Percentiles rank a stretch among this genome's conserved stretches.
Conservation (phyloP, 2,113 vertebrate genomes). For the Penelope pileata region DNA sequence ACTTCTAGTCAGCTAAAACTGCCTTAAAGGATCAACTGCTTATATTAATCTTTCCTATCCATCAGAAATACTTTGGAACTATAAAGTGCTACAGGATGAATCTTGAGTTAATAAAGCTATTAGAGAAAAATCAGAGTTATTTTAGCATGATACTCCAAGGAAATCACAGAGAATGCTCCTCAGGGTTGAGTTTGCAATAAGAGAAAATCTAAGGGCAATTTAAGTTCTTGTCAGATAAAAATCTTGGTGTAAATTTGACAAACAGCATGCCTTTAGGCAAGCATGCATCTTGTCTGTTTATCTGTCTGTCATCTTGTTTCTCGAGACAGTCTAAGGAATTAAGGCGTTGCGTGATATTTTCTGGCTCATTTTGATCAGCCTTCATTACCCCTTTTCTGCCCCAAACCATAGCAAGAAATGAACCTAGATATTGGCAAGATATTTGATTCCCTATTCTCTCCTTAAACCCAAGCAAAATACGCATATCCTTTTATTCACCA, state of each 20-base stretch:
- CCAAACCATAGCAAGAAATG: conserved; percentile 30
- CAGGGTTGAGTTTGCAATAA: neutral
- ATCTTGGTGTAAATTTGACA: conserved; percentile 46
- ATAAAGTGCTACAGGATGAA: neutral
- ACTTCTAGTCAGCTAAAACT: neutral
- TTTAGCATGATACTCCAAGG: neutral
- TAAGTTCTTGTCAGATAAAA: neutral
- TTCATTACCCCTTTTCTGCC: conserved; percentile 26
- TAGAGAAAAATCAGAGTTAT: conserved; percentile 7
- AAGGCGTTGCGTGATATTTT: conserved; percentile 20
- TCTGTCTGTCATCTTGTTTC: conserved; percentile 11
- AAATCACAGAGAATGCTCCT: neutral
- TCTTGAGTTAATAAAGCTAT: neutral
- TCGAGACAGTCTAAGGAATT: conserved; percentile 11
- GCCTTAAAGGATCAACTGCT: neutral
- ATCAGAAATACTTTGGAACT: neutral
- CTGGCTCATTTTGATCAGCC: conserved; percentile 30
- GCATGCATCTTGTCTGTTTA: neutral
- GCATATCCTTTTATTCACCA: neutral
- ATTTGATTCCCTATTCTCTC: neutral
- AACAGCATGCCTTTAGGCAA: neutral
- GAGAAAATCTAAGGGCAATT: neutral
- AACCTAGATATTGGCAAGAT: conserved; percentile 25
- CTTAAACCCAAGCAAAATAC: conserved; percentile 31
- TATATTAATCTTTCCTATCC: conserved; percentile 5